A percentile compares a stretch with the other conserved stretches of the same genome.
Evolutionary conservation across 2,113 vertebrate genomes (phyloP).

Genomic region (Tor tambroides): DNA sequence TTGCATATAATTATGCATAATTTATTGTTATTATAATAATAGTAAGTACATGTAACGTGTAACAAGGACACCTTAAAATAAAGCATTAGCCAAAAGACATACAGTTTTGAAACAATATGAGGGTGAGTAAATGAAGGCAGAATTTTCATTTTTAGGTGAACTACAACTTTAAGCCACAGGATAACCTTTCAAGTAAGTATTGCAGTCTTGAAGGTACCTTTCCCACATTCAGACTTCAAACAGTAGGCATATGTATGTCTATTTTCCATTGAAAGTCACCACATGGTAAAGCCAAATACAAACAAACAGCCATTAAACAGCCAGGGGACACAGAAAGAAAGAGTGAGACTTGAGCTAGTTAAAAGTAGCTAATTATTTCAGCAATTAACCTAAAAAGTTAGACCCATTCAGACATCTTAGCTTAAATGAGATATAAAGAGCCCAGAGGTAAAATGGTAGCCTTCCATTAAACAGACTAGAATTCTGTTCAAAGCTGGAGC

Average conservation of each 20-base stretch:
- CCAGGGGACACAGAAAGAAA: neutral
- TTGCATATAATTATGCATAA: no score
- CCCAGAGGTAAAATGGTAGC: neutral
- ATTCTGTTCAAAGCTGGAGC: slow-evolving; percentile 22
- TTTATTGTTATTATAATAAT: no score
- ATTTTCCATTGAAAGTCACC: neutral
- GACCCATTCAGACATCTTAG: neutral
- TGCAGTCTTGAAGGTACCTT: neutral
- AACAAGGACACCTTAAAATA: no score
- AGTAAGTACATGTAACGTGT: no score
- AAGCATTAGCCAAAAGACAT: no score
- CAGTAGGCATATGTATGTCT: neutral
- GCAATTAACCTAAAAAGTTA: neutral
- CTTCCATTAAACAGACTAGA: neutral
- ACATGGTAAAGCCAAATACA: neutral
- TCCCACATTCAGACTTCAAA: neutral
- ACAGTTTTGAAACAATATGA: neutral
- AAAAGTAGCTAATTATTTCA: neutral
- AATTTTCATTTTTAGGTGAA: neutral
- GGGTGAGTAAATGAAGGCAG: neutral
- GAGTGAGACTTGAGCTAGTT: neutral
- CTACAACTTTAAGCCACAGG: neutral
- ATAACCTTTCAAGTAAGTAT: neutral
- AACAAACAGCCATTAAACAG: neutral
- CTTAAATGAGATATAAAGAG: neutral